Evolutionary conservation across 1,140 invertebrate genomes (phyloP).

Genomic region (Hirudo medicinalis): DNA sequence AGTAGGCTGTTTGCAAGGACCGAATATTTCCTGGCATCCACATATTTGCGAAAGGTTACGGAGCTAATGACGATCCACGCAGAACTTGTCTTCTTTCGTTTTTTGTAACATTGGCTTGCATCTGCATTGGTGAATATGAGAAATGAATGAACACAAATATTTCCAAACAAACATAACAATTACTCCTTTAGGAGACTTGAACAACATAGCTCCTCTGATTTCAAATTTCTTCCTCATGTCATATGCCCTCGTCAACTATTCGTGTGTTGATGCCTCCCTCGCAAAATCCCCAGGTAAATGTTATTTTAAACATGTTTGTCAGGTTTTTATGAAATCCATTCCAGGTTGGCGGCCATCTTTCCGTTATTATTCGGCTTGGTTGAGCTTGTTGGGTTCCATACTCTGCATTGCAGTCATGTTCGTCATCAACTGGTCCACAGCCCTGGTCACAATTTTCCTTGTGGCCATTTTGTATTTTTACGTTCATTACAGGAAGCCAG

Average conservation of each 20-base stretch:
- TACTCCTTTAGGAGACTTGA: constrained; percentile 52
- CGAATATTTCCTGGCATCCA: constrained; percentile 82
- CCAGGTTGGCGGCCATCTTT: constrained; percentile 47
- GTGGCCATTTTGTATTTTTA: constrained; percentile 75
- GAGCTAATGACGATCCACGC: constrained; percentile 76
- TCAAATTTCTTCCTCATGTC: constrained; percentile 91
- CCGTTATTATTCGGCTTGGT: constrained; percentile 85
- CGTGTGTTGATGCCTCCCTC: constrained; percentile 78
- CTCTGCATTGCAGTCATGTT: constrained; percentile 87
- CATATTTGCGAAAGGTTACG: constrained; percentile 84
- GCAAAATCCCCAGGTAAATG: constrained; percentile 48
- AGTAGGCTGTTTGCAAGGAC: constrained; percentile 64
- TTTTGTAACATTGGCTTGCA: constrained; percentile 65
- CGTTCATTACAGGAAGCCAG: constrained; percentile 76
- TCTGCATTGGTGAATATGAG: constrained; percentile 61
- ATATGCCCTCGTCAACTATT: constrained; percentile 89
- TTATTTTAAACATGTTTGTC: not conserved
- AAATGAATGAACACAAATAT: not conserved
- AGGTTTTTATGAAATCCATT: not conserved
- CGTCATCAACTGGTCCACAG: constrained; percentile 77
- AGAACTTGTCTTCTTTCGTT: constrained; percentile 82
- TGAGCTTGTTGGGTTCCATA: constrained; percentile 72
- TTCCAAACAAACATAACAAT: not conserved
- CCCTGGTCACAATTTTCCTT: constrained; percentile 72
- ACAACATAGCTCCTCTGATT: constrained; percentile 79